Evolutionary conservation across 2,113 vertebrate species (phyloP).

Genomic region (Brienomyrus brachyistius): DNA sequence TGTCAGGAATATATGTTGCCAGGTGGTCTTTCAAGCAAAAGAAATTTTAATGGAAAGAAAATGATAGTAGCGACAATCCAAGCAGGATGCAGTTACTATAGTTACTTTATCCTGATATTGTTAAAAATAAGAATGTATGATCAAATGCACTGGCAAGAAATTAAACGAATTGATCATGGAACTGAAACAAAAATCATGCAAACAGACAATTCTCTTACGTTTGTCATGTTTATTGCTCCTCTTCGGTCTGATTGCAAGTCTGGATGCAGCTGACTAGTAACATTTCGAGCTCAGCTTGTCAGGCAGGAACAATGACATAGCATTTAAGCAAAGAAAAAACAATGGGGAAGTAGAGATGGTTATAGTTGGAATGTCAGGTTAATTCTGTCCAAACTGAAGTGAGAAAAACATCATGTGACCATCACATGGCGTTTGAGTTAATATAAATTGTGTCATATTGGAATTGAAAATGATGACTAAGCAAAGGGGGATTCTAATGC

Average conservation of each 20-base stretch:
- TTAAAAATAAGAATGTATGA: constrained; percentile 8
- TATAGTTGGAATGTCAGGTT: not conserved
- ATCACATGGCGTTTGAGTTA: not conserved
- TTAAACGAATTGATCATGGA: not conserved
- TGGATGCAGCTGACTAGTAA: not conserved
- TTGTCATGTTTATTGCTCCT: not conserved
- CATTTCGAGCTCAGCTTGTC: not conserved
- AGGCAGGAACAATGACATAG: not conserved
- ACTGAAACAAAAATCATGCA: not conserved
- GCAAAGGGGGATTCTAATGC: not conserved
- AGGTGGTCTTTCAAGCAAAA: constrained; percentile 27
- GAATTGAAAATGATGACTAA: not conserved
- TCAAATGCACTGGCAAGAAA: not conserved
- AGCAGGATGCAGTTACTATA: constrained; percentile 52
- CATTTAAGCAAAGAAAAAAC: not conserved
- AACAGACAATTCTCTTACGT: not conserved
- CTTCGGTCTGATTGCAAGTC: not conserved
- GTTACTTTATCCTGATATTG: not conserved
- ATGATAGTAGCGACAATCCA: constrained; percentile 65
- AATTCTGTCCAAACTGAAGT: not conserved
- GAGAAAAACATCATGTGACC: not conserved
- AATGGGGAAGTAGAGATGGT: not conserved
- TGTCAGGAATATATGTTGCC: constrained; percentile 18
- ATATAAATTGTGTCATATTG: not conserved
- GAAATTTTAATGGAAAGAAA: constrained; percentile 52